These are phyloP conservation scores for Corbicula japonica DNA, from an alignment of 2,888 invertebrate genomes.

Conservation along the genomic window DNA sequence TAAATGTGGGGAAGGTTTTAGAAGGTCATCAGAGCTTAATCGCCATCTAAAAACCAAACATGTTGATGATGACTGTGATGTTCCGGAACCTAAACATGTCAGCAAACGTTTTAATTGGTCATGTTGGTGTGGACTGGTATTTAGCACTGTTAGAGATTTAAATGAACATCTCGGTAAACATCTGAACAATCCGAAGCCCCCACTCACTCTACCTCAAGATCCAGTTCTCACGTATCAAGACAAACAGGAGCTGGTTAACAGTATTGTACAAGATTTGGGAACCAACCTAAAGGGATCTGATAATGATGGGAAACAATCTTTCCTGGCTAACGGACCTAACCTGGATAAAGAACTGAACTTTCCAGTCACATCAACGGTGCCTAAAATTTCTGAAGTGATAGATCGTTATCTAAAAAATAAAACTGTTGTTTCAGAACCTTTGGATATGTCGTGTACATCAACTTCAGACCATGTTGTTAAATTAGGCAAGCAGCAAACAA, in stretches of 20 bases:
- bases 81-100: neutral
- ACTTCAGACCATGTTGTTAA: too few relatives aligned
- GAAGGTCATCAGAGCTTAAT: slow-evolving; percentile 59
- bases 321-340: neutral
- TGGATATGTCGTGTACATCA: too few relatives aligned
- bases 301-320: neutral
- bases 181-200: neutral
- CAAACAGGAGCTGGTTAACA: slow-evolving; percentile 40
- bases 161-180: slow-evolving; percentile 47
- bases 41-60: slow-evolving; percentile 51
- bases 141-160: slow-evolving; percentile 39
- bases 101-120: slow-evolving; percentile 21
- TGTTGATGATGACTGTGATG: neutral
- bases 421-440: too few relatives aligned
- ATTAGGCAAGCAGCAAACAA: too few relatives aligned
- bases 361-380: slow-evolving; percentile 1
- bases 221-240: slow-evolving; percentile 6
- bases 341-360: too few relatives aligned
- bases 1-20: slow-evolving; percentile 59
- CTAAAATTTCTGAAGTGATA: slow-evolving; percentile 15
- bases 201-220: neutral
- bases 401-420: slow-evolving; percentile 27
- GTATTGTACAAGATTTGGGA: slow-evolving; percentile 44
- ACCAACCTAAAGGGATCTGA: neutral
- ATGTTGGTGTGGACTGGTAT: slow-evolving; percentile 43